Evolutionary conservation across 2,113 vertebrate genomes (phyloP).

Genomic region (Pyrgilauda ruficollis): DNA sequence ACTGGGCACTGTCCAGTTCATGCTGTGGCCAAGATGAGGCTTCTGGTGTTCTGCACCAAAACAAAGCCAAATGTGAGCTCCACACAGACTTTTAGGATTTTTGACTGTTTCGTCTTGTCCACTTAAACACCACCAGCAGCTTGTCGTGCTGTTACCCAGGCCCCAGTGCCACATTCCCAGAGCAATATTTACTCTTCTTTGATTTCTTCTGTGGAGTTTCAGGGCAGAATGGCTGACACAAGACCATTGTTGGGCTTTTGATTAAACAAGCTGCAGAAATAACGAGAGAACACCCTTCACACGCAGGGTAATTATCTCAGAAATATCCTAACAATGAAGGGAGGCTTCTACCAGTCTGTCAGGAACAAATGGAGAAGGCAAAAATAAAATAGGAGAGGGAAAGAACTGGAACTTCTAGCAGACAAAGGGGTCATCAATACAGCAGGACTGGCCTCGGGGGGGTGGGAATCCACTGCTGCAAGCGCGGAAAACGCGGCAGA

Average conservation of each 20-base stretch:
- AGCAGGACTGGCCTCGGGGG: background rate
- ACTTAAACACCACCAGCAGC: background rate
- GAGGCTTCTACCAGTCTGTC: background rate
- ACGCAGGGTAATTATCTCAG: background rate
- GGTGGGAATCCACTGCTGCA: background rate
- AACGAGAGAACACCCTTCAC: background rate
- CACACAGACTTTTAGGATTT: rapidly evolving
- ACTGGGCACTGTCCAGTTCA: background rate
- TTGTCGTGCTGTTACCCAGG: rapidly evolving
- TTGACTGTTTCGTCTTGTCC: background rate
- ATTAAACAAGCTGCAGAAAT: background rate
- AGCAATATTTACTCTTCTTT: background rate
- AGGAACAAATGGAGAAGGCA: background rate
- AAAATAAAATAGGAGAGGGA: background rate
- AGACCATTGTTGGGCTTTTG: background rate
- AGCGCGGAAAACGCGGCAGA: background rate
- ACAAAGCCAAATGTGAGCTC: background rate
- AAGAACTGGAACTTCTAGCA: background rate
- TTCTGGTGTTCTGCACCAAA: background rate
- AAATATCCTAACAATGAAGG: background rate
- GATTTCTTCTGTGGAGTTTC: background rate
- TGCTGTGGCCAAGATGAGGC: rapidly evolving
- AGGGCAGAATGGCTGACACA: background rate
- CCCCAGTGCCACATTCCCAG: background rate
- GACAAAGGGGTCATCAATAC: background rate